These are phyloP conservation scores for Darevskia mixta DNA, from an alignment of 2,797 vertebrate species.

Conservation along the genomic window DNA sequence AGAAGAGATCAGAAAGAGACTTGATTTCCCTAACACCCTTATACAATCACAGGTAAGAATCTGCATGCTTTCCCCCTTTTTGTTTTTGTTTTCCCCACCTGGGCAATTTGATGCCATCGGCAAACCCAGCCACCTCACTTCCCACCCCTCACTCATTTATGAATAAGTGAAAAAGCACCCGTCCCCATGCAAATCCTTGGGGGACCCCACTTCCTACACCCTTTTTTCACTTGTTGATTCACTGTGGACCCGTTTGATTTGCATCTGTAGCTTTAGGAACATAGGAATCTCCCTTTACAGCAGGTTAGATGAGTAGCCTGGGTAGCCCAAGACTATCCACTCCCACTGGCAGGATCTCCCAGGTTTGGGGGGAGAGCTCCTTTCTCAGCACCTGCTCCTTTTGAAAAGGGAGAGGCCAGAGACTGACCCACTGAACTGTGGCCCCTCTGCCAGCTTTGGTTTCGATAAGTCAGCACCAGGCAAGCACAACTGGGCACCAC, in stretches of 20 bases:
- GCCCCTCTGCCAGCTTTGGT: neutral
- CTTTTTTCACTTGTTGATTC: constrained; percentile 11
- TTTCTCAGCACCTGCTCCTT: neutral
- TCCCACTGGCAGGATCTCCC: neutral
- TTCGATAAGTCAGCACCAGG: neutral
- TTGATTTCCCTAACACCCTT: constrained; percentile 90
- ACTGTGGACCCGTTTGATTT: neutral
- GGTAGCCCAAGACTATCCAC: too few species aligned
- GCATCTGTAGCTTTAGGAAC: neutral
- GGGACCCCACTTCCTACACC: neutral
- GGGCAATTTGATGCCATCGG: too few species aligned
- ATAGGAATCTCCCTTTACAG: neutral
- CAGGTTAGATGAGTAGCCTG: neutral
- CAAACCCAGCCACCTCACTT: too few species aligned
- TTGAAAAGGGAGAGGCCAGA: neutral
- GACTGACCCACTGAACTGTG: too few species aligned
- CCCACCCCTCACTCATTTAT: too few species aligned
- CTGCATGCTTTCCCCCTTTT: too few species aligned
- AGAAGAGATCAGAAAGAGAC: constrained; percentile 87
- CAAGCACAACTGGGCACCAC: too few species aligned
- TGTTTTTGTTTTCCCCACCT: too few species aligned
- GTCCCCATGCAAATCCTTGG: neutral
- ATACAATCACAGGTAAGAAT: constrained; percentile 91
- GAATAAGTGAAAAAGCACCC: too few species aligned
- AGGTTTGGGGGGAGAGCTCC: too few species aligned